Base-by-base conservation (phyloP, 2,888 invertebrate genomes). In the Nudaria mundana region DNA sequence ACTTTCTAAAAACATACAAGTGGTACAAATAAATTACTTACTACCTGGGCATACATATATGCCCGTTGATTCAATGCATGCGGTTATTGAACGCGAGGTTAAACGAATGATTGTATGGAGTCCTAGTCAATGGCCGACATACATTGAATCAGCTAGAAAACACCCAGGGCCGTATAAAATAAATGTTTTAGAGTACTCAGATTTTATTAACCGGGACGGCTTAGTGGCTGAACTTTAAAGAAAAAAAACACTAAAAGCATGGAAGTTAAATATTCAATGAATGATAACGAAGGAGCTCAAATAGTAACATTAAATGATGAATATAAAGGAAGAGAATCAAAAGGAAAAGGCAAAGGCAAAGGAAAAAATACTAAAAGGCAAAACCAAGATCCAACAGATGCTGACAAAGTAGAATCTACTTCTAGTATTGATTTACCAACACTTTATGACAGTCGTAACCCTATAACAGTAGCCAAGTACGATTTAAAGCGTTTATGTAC, bases 21-120 rank as follows among this genome's bases (percentile, higher is more conserved):
- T 33, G 6, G 20, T 43, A 10, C 48, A 42, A 44, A 46, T 66
- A 16, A 57, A 54, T 23, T 63, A 48, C 26, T 20, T 20, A 5
- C 2, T 20, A 3, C 20, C 20, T 2, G 20, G 20, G 11, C 58
- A 63, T 37, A 56, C 54, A n/a, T 57, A 60, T 40, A 63, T 61
- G 64, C 59, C 64, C 2, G 57, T 63, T 12, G 52, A 60, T 48
- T 37, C 33, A 25, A 40, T 56, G 30, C 52, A 54, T 29, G 44
- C 53, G 15, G 41, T 50, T n/a, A 61, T 59, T 10, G 57, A 63
- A 38, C 34, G 51, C 10, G 43, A 41, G 40, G 49, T 52, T 12
- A 35, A 37, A 22, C 57, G 51, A 36, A 26, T 45, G 11, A 51
- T 39, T 29, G 43, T 59, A 13, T 53, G 54, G 51, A 7, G 22